Evolutionary conservation across 2,113 vertebrate genomes (phyloP), one percentile per base, ranked within the genome.

Genomic region (Hippocampus mohnikei): DNA sequence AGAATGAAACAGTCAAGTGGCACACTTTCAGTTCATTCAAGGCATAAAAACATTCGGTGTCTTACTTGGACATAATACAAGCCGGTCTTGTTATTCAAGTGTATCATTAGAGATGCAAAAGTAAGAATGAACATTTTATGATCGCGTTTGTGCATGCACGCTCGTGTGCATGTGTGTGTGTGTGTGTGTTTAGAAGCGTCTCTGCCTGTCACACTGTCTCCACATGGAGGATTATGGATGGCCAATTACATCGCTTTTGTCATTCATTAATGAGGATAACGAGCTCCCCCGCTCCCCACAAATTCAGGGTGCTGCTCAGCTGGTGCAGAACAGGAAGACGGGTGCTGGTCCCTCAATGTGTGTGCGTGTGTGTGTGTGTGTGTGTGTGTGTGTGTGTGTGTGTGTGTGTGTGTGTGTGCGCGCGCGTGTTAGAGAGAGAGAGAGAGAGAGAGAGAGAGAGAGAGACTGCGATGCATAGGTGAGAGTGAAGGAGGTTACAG

Each of bases 141-240:
- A 37, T 37, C 33, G 33, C 44, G 12, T 25, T 44, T 20, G 64
- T 50, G 50, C 46, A 59, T 58, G 33, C 2, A 2, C 33, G 33
- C 33, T 5, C 0, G 33, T 37, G 33, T 6, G 5, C 5, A 1
- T 64, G 12, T 25, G 64, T 20, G 64, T 50, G 50, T 50, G 62
- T 55, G 72, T 85, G 83, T 78, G 84, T 91, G 88, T 92, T 88
- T 91, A 81, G 88, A 78, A 88, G 80, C 79, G 77, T 73, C 87
- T 74, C 88, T 83, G 86, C 81, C 91, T 92, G 91, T 93, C 92
- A 91, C 90, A 83, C 73, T 29, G 70, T 90, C 84, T 86, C 78
- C 79, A 88, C 91, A 87, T 89, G 88, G 90, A 84, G 83, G 91
- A 91, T 93, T 93, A 93, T 93, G 91, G 91, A 93, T 93, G 91